Conservation (phyloP, 2,113 vertebrate genomes). For the Propithecus coquereli region DNA sequence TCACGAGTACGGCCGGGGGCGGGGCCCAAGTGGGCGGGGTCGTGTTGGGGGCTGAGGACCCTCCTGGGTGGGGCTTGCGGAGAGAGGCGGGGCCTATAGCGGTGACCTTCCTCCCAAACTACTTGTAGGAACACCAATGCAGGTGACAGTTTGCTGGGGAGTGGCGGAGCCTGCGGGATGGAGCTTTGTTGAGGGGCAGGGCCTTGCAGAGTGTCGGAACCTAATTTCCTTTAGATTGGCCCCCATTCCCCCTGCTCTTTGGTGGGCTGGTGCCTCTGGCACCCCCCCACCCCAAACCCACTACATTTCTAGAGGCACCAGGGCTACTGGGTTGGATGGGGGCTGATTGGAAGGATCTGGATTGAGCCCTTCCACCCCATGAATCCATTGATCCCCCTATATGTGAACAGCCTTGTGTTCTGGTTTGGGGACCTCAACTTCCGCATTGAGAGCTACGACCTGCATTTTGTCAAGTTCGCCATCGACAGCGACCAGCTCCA, state of each 20-base stretch:
- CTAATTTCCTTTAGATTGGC: not conserved
- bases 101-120: not conserved
- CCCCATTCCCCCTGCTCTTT: not conserved
- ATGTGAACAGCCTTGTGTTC: conserved; percentile 90
- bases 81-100: not conserved
- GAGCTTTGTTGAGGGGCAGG: not conserved
- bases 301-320: not conserved
- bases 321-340: conserved; percentile 82
- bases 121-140: not conserved
- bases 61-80: not conserved
- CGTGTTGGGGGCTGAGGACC: too few species aligned
- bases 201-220: not conserved
- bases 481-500: conserved; percentile 93
- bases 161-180: not conserved
- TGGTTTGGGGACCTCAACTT: conserved; percentile 99
- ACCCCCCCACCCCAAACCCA: not conserved
- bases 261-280: not conserved
- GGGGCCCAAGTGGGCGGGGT: not conserved
- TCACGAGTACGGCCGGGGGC: conserved; percentile 88
- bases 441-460: conserved; percentile 95
- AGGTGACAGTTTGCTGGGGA: not conserved
- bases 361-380: not conserved
- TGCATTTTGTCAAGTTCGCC: conserved; percentile 96
- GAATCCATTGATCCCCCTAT: not conserved
- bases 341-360: conserved; percentile 82